A percentile compares a stretch with the other conserved stretches of the same genome.
Conservation (phyloP, 2,888 invertebrate species). For the Cacoxenus indagator region DNA sequence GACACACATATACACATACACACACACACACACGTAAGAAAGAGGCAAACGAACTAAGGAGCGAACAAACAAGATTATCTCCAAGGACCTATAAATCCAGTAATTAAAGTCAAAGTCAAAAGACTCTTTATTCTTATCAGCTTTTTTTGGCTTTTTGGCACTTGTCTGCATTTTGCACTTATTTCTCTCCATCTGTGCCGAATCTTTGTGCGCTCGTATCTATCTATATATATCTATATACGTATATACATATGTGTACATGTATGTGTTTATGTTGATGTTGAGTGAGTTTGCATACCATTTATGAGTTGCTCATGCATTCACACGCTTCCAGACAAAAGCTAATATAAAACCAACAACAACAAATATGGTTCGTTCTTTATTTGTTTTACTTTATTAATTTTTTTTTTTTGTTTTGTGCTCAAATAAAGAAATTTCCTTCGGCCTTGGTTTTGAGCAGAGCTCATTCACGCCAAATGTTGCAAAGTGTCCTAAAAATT, state of each 20-base stretch:
- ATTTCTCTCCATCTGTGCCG: too few species aligned
- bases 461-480: neutral
- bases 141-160: slow-evolving; percentile 14
- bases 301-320: neutral
- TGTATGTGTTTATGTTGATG: neutral
- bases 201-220: neutral
- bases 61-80: slow-evolving; percentile 65
- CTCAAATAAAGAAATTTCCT: neutral
- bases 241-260: neutral
- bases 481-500: neutral
- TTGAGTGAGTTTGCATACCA: neutral
- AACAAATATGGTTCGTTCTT: neutral
- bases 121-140: slow-evolving; percentile 63
- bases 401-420: neutral
- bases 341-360: neutral
- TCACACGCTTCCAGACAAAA: neutral
- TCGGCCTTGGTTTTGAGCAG: neutral
- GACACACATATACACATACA: slow-evolving; percentile 1
- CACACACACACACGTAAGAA: slow-evolving; percentile 11
- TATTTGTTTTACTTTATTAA: neutral
- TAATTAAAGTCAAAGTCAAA: slow-evolving; percentile 71
- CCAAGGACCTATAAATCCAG: slow-evolving; percentile 71
- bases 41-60: slow-evolving; percentile 20
- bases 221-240: too few species aligned
- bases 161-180: slow-evolving; percentile 8